phyloP scores from a whole-genome alignment of 2,113 vertebrate genomes.

The Sturnira hondurensis region DNA sequence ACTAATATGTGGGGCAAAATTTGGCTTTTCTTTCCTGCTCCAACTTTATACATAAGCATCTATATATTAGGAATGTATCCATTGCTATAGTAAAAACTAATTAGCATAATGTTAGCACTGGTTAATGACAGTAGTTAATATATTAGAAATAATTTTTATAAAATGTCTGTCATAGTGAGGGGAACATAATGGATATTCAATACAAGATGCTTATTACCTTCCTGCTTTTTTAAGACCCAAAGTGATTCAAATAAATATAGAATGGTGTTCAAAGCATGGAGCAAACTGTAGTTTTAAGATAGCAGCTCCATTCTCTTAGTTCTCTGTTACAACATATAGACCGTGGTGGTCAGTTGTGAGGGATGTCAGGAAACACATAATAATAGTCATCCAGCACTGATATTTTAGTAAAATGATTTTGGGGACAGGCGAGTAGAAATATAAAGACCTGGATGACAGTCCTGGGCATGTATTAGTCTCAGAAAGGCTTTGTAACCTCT shows the following conservation, averaged over 20 bases:
- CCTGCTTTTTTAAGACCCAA: background rate
- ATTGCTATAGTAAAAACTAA: background rate
- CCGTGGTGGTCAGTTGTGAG: background rate
- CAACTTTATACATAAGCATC: background rate
- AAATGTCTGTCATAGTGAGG: background rate
- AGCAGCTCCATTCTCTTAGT: background rate
- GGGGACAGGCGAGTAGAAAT: background rate
- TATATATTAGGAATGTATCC: background rate
- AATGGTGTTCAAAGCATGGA: background rate
- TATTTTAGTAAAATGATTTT: background rate
- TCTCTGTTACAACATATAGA: background rate
- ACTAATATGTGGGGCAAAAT: background rate
- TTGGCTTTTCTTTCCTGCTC: background rate
- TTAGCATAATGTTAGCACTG: background rate
- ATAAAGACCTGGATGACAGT: background rate
- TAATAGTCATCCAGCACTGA: background rate
- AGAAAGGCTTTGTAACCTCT: background rate
- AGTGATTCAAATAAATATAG: background rate
- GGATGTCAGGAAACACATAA: background rate
- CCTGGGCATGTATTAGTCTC: background rate
- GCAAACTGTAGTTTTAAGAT: background rate
- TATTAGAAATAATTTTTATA: background rate
- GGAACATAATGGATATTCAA: background rate
- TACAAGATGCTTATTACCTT: background rate
- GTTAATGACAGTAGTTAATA: background rate